Percentiles rank a stretch among this genome's conserved stretches.
phyloP scores from a whole-genome alignment of 2,797 vertebrate genomes.

The Cyclura pinguis region DNA sequence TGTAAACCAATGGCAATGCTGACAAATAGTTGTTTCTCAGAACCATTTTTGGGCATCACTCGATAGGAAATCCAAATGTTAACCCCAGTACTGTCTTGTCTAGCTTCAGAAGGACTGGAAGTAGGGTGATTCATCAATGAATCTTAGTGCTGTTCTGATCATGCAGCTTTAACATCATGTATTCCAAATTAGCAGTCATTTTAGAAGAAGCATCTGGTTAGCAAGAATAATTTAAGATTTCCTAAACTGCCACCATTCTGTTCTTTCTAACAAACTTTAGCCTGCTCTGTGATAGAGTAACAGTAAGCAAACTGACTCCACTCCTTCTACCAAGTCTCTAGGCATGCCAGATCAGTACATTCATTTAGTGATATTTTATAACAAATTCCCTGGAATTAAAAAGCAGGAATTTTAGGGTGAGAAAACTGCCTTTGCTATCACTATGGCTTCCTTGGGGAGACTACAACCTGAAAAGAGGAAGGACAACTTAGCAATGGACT shows the following conservation, averaged over 20 bases:
- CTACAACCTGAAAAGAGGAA: neutral
- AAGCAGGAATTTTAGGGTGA: neutral
- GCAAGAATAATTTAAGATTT: neutral
- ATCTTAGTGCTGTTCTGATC: too few relatives aligned
- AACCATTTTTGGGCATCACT: too few relatives aligned
- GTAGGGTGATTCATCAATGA: neutral
- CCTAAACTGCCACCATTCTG: neutral
- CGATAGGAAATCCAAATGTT: neutral
- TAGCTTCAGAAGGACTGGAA: neutral
- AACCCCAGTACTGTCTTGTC: neutral
- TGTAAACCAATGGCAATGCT: too few relatives aligned
- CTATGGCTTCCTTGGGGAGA: neutral
- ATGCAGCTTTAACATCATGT: neutral
- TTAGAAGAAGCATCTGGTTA: too few relatives aligned
- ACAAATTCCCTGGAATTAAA: neutral
- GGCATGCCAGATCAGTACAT: neutral
- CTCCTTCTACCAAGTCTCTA: too few relatives aligned
- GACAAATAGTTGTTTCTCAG: too few relatives aligned
- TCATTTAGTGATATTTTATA: neutral
- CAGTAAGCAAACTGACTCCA: neutral
- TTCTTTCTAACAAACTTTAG: neutral
- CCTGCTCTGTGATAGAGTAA: neutral
- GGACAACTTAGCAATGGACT: neutral
- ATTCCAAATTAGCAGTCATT: too few relatives aligned
- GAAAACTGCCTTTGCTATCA: neutral